phyloP scores from a whole-genome alignment of 2,888 invertebrate species.

The Nowickia ferox region DNA sequence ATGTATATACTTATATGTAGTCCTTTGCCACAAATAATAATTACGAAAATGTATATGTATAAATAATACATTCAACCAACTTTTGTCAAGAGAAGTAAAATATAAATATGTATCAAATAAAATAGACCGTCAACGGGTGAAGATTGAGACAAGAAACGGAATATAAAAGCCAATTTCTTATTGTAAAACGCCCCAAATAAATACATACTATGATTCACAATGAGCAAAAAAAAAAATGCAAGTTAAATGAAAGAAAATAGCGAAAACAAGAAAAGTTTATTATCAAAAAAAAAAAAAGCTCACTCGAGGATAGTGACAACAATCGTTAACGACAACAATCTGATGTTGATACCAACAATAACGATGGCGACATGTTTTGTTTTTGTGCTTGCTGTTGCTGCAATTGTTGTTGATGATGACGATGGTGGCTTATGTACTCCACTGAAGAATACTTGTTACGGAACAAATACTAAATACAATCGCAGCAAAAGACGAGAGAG shows the following conservation, averaged over 20 bases:
- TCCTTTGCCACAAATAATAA: slow-evolving; percentile 18
- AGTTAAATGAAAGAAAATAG: slow-evolving; percentile 6
- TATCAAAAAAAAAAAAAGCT: slow-evolving; percentile 39
- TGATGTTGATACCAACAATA: slow-evolving; percentile 52
- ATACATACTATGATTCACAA: slow-evolving; percentile 56
- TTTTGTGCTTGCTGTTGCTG: slow-evolving; percentile 29
- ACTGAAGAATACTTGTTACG: slow-evolving; percentile 67
- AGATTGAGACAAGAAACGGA: slow-evolving; percentile 14
- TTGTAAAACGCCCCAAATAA: slow-evolving; percentile 67
- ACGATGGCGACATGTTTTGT: slow-evolving; percentile 36
- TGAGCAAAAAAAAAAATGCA: slow-evolving; percentile 23
- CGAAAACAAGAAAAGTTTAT: slow-evolving; percentile 26
- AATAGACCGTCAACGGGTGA: neutral
- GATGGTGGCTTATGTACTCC: slow-evolving; percentile 69
- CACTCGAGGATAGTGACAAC: slow-evolving; percentile 57
- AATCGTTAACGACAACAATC: slow-evolving; percentile 60
- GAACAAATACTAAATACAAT: slow-evolving; percentile 68
- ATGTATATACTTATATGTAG: neutral
- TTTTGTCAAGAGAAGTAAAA: slow-evolving; percentile 20
- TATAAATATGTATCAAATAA: slow-evolving; percentile 10
- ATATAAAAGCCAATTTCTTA: slow-evolving; percentile 61
- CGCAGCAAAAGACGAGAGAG: slow-evolving; percentile 61
- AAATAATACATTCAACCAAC: slow-evolving; percentile 48
- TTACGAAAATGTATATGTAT: slow-evolving; percentile 33
- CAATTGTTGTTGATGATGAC: slow-evolving; percentile 52